Conservation (phyloP, 2,797 vertebrate species). For the Poecilia velifera region DNA sequence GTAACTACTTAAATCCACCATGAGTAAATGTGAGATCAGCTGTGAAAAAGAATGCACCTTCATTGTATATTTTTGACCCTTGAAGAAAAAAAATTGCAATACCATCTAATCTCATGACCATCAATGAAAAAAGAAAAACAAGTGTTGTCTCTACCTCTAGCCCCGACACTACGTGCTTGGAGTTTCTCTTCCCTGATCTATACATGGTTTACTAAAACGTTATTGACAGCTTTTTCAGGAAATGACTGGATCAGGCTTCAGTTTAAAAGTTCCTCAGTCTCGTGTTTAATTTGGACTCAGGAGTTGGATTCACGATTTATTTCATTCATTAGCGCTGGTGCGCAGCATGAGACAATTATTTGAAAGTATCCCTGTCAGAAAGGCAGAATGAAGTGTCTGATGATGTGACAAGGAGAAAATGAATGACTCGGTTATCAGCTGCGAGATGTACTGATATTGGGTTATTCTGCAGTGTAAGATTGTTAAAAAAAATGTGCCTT, state of each 20-base stretch:
- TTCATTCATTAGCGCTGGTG: background rate
- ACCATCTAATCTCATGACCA: background rate
- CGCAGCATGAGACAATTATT: background rate
- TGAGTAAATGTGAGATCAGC: too few species aligned
- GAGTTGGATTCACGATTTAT: background rate
- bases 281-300: background rate
- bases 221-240: background rate
- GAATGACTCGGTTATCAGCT: constrained; percentile 8
- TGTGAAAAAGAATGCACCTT: background rate
- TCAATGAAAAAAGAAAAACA: background rate
- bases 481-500: background rate
- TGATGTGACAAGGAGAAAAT: constrained; percentile 8
- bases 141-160: background rate
- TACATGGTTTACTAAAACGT: background rate
- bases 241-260: background rate
- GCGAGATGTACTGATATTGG: constrained; percentile 5
- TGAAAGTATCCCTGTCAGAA: background rate
- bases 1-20: too few species aligned
- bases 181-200: background rate
- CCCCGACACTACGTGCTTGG: too few species aligned
- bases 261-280: background rate
- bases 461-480: background rate
- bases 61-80: background rate
- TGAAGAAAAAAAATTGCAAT: background rate
- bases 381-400: constrained; percentile 3